Base-by-base conservation (phyloP, 2,113 vertebrate genomes). In the Thunnus thynnus region DNA sequence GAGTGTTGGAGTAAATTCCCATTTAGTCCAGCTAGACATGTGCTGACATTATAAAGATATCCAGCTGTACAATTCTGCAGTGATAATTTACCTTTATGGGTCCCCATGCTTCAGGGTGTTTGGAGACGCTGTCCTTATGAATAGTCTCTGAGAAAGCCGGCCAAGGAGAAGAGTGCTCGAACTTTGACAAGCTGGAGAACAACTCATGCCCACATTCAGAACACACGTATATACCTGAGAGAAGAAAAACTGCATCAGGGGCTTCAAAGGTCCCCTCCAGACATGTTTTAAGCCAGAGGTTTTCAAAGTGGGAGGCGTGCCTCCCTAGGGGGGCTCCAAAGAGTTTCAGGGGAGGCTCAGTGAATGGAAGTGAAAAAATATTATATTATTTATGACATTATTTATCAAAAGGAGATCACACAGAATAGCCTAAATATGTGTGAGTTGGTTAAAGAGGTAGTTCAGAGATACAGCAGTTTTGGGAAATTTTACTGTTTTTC, bases 131-230 rank as follows among this genome's bases (percentile, higher is more conserved):
- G 91, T 98, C 94, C 11, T 91, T 6, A 0, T 93, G 95, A 65
- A 98, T 11, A 2, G 97, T 96, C 78, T 97, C 93, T 0, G 96
- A 96, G 93, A 99, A 99, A 0, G 97, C 96, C 0, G 97, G 97
- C 98, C 97, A 98, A 0, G 96, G 97, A 1, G 97, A 96, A 0
- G 97, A 98, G 86, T 99, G 97, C 27, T 95, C 82, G 0, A 95
- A 99, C 91, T 98, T 99, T 0, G 96, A 93, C 0, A 18, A 84
- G 92, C 97, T 99, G 85, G 96, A 97, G 86, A 99, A 98, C 1
- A 98, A 92, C 92, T 97, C 94, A 0, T 97, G 93, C 18, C 96
- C 96, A 7, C 98, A 98, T 67, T 94, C 91, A 57, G 93, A 85
- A 14, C 97, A 99, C 64, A 96, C 91, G 5, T 98, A 98, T 30